Percentiles rank a stretch among this genome's conserved stretches.
Conservation (phyloP, 2,113 vertebrate genomes). For the Alligator sinensis region DNA sequence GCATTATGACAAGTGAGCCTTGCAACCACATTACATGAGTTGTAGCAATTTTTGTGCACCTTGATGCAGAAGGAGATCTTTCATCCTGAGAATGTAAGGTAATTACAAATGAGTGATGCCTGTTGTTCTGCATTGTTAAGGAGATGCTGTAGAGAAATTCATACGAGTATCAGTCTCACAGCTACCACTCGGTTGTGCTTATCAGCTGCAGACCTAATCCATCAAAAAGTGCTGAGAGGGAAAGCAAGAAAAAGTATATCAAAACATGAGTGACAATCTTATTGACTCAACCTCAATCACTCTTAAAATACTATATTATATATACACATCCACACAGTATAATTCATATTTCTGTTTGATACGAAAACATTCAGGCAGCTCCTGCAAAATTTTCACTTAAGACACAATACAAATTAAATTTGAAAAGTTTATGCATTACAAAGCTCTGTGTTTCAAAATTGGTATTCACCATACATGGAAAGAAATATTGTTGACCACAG, state of each 20-base stretch:
- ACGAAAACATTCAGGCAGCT: not conserved
- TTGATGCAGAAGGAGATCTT: not conserved
- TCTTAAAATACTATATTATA: not conserved
- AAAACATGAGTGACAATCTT: conserved; percentile 39
- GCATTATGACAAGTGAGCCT: not conserved
- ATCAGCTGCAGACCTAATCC: conserved; percentile 1
- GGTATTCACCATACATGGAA: not conserved
- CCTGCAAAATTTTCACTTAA: not conserved
- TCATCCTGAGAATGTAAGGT: not conserved
- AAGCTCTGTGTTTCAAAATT: not conserved
- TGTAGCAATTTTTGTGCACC: not conserved
- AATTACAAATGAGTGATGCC: not conserved
- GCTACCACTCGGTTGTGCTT: not conserved
- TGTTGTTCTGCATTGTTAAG: conserved; percentile 13
- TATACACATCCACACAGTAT: not conserved
- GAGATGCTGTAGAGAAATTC: conserved; percentile 8
- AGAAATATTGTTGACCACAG: not conserved
- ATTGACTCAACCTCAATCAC: not conserved
- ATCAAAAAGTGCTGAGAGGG: not conserved
- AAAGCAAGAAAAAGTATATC: conserved; percentile 24
- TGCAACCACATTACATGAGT: not conserved
- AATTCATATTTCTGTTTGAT: rapidly evolving
- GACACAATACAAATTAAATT: conserved; percentile 5
- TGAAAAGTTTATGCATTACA: not conserved
- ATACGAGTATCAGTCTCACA: not conserved